phyloP scores from a whole-genome alignment of 2,797 vertebrate species.

The Emydoidea blandingii region DNA sequence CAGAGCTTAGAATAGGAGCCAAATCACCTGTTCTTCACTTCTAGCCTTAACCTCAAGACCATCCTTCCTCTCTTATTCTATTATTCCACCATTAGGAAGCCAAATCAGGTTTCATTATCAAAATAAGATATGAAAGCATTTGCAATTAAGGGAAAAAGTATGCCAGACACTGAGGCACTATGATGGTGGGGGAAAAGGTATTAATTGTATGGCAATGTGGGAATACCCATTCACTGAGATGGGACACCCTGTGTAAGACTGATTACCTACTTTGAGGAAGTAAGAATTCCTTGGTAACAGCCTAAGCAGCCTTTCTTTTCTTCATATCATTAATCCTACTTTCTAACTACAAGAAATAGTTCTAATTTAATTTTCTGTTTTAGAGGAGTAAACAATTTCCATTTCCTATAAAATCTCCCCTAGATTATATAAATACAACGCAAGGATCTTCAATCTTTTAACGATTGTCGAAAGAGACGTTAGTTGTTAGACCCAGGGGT shows the following conservation, averaged over 20 bases:
- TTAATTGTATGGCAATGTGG: background rate
- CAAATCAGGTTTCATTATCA: background rate
- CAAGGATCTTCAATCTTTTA: background rate
- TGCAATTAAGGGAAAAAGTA: background rate
- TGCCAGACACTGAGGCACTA: rapidly evolving
- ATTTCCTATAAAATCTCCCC: background rate
- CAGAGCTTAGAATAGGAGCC: background rate
- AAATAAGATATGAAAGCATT: background rate
- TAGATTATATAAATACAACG: background rate
- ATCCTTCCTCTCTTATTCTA: background rate
- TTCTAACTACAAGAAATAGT: background rate
- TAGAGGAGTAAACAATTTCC: background rate
- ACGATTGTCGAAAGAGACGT: background rate
- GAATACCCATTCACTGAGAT: background rate
- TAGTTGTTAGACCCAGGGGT: background rate
- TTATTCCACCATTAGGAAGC: background rate
- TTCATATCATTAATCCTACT: background rate
- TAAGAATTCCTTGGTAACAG: background rate
- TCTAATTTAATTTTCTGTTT: background rate
- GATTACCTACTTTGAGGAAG: background rate
- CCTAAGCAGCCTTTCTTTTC: background rate
- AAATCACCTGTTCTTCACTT: background rate
- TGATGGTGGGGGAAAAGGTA: background rate
- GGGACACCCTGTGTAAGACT: background rate
- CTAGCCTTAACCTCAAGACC: background rate